These are phyloP conservation scores for Damaliscus lunatus DNA, from an alignment of 2,113 vertebrate species.

Conservation along the genomic window DNA sequence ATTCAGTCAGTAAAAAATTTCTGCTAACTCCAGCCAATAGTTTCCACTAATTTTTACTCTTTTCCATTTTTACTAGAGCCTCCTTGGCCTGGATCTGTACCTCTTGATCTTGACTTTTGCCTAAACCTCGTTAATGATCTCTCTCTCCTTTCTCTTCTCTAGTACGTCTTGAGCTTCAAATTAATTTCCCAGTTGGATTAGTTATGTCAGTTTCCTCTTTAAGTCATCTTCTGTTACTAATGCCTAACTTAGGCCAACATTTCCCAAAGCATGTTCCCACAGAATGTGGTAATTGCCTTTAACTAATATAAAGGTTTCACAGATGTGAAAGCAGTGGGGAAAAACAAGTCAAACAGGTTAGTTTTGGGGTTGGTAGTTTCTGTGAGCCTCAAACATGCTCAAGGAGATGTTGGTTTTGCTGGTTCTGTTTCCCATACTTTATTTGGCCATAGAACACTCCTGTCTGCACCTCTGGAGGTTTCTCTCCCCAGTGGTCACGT, in stretches of 20 bases:
- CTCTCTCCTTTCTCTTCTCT: not conserved
- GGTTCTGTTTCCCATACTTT: not conserved
- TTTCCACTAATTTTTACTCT: not conserved
- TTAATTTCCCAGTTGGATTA: not conserved
- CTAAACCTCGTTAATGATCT: not conserved
- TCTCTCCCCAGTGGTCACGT: not conserved
- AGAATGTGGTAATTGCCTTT: not conserved
- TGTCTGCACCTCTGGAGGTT: not conserved
- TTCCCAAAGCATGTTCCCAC: not conserved
- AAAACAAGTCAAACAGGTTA: not conserved
- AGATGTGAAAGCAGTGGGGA: not conserved
- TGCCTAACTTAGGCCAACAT: not conserved
- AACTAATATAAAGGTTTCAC: not conserved
- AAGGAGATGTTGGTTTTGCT: not conserved
- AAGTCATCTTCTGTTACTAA: not conserved
- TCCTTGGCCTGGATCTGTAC: not conserved
- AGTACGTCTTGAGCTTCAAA: not conserved
- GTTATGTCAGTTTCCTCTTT: not conserved
- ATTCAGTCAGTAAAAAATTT: not conserved
- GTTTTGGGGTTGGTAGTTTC: not conserved
- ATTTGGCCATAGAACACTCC: not conserved
- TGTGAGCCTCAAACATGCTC: not conserved
- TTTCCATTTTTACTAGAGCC: not conserved
- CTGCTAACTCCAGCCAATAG: not conserved
- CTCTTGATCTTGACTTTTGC: not conserved